These are phyloP conservation scores for Halcyon malimbica DNA, from an alignment of 2,113 vertebrate genomes.

Conservation along the genomic window DNA sequence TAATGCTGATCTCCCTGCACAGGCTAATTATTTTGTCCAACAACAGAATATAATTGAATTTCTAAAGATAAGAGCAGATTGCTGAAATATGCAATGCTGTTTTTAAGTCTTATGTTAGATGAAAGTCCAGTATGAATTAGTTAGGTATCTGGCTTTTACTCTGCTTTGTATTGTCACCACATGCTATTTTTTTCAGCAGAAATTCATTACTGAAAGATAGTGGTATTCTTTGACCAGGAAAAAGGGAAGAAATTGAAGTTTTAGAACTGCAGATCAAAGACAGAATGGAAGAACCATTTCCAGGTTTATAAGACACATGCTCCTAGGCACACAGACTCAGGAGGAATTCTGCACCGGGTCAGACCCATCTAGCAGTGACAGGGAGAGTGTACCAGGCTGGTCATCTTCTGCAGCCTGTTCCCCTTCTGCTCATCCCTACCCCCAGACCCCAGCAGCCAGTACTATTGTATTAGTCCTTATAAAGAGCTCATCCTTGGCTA, in stretches of 20 bases:
- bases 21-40: background rate
- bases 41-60: background rate
- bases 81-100: background rate
- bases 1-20: background rate
- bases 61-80: background rate
- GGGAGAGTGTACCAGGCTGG: background rate
- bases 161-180: background rate
- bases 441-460: background rate
- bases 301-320: background rate
- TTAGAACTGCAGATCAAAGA: background rate
- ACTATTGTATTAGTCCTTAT: background rate
- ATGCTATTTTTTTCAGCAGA: background rate
- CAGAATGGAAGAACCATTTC: background rate
- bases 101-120: background rate
- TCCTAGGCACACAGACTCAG: background rate
- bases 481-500: background rate
- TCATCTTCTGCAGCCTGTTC: background rate
- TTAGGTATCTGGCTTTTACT: background rate
- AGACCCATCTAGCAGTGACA: background rate
- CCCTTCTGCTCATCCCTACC: background rate
- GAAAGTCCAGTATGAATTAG: background rate
- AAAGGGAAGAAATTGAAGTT: background rate
- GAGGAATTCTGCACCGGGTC: background rate
- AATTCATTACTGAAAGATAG: background rate
- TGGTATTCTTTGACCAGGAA: background rate